Conservation (phyloP, 1,140 invertebrate genomes). For the Aphaenogaster rudis region DNA sequence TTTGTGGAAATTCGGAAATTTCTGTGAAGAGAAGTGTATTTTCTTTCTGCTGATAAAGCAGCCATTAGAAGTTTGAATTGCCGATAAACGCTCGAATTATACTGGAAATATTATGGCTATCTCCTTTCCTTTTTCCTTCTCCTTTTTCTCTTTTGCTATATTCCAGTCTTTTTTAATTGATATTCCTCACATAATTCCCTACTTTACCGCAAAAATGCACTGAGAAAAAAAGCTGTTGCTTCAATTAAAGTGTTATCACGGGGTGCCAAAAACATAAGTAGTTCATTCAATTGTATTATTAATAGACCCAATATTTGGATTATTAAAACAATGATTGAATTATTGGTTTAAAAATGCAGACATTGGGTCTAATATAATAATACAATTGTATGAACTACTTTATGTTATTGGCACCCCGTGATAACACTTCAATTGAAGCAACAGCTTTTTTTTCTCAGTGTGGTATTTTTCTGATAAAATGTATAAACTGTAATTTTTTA, state of each 20-base stretch:
- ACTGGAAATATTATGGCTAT: not conserved
- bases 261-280: too few species aligned
- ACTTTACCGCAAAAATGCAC: not conserved
- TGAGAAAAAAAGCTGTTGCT: too few species aligned
- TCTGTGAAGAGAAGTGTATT: not conserved
- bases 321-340: too few species aligned
- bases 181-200: not conserved
- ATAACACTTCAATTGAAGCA: too few species aligned
- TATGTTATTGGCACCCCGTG: too few species aligned
- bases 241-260: too few species aligned
- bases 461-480: not conserved
- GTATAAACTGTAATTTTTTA: not conserved
- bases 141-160: not conserved
- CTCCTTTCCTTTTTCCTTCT: conserved; percentile 4
- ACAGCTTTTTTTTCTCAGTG: too few species aligned
- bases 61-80: not conserved
- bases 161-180: not conserved
- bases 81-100: not conserved
- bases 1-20: conserved; percentile 18
- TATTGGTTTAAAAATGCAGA: too few species aligned
- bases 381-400: too few species aligned
- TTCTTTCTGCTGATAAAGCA: conserved; percentile 5
- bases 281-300: too few species aligned
- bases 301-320: too few species aligned
- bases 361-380: too few species aligned